A percentile compares a stretch with the other conserved stretches of the same genome.
Conservation (phyloP, 2,113 vertebrate species). For the Phalacrocorax carbo region DNA sequence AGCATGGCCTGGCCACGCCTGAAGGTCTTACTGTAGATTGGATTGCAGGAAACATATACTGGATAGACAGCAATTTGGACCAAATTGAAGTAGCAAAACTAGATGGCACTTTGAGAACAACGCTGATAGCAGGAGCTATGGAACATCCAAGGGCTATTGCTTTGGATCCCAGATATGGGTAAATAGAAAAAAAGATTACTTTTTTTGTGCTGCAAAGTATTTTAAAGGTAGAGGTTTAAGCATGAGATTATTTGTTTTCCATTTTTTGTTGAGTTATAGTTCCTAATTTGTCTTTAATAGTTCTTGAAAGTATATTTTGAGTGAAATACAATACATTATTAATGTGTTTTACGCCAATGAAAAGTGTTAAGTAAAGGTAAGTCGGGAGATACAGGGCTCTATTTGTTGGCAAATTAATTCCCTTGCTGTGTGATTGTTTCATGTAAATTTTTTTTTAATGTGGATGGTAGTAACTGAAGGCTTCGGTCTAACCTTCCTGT, state of each 20-base stretch:
- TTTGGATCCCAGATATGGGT: constrained; percentile 95
- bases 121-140: constrained; percentile 94
- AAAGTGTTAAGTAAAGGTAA: neutral
- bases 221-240: neutral
- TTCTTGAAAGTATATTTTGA: neutral
- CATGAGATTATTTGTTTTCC: neutral
- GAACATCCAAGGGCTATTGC: constrained; percentile 97
- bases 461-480: neutral
- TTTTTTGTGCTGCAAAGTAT: neutral
- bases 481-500: neutral
- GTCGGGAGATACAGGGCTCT: rapidly evolving
- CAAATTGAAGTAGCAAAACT: constrained; percentile 97
- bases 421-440: neutral
- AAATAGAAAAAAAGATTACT: neutral
- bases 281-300: neutral
- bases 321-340: neutral
- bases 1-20: constrained; percentile 94
- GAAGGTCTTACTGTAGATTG: constrained; percentile 97
- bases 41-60: constrained; percentile 97
- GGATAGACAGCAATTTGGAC: constrained; percentile 98
- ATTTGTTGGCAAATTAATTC: neutral
- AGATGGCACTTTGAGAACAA: constrained; percentile 91
- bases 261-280: neutral
- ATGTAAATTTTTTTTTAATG: neutral
- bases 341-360: neutral